Conservation (phyloP, 2,888 invertebrate species). For the Nemurella pictetii region DNA sequence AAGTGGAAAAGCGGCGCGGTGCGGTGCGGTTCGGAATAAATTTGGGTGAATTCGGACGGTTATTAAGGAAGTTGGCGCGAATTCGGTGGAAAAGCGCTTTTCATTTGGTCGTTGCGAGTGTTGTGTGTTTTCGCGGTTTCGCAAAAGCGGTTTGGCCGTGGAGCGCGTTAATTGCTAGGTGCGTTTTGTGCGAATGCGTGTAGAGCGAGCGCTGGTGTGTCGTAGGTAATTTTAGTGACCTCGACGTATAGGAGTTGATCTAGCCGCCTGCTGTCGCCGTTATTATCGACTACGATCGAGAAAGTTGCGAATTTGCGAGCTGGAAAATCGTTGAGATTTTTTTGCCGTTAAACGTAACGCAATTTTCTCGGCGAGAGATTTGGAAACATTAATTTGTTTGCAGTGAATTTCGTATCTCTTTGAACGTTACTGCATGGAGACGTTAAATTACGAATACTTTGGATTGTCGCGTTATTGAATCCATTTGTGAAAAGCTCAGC, state of each 20-base stretch:
- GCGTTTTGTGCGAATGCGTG: constrained; percentile 1
- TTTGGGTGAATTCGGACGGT: not conserved
- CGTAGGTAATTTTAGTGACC: not conserved
- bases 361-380: no score
- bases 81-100: not conserved
- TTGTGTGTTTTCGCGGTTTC: not conserved
- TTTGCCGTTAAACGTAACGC: no score
- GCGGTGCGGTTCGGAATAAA: not conserved
- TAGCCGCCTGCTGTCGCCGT: not conserved
- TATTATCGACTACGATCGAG: no score
- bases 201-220: not conserved
- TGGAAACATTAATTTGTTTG: no score
- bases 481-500: no score
- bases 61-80: not conserved
- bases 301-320: no score
- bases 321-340: no score
- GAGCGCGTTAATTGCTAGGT: not conserved
- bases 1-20: not conserved
- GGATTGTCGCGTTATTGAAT: no score
- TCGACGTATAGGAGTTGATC: not conserved
- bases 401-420: no score
- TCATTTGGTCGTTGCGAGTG: not conserved
- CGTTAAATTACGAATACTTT: no score
- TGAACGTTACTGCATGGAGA: no score
- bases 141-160: not conserved